Evolutionary conservation across 2,888 invertebrate species (phyloP).

Genomic region (Girardia tigrina): DNA sequence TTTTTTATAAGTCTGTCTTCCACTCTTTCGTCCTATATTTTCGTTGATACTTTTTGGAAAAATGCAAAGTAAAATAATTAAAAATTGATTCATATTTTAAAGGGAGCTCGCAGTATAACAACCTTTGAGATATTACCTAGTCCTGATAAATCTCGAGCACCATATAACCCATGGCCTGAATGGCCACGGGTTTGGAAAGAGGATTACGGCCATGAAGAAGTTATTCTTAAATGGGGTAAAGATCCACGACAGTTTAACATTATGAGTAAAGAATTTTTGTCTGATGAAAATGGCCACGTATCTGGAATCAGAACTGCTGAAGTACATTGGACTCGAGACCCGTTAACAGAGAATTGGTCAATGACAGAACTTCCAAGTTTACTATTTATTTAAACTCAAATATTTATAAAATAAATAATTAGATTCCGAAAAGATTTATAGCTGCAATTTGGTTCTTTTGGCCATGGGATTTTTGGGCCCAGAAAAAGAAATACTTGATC

Average conservation of each 20-base stretch:
- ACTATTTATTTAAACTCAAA: neutral
- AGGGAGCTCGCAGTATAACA: slow-evolving; percentile 79
- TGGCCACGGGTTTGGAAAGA: slow-evolving; percentile 89
- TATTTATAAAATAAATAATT: neutral
- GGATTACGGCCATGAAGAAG: slow-evolving; percentile 96
- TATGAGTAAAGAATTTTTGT: slow-evolving; percentile 64
- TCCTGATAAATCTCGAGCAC: slow-evolving; percentile 65
- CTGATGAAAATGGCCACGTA: slow-evolving; percentile 76
- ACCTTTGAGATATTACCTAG: slow-evolving; percentile 92
- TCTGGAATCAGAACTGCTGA: slow-evolving; percentile 73
- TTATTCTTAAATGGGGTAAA: slow-evolving; percentile 65
- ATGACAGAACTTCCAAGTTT: slow-evolving; percentile 68
- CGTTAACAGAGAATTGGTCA: slow-evolving; percentile 70
- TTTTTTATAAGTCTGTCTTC: too few species aligned
- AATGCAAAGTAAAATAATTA: too few species aligned
- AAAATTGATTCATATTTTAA: slow-evolving; percentile 42
- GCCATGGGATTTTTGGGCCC: slow-evolving; percentile 98
- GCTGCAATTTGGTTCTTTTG: slow-evolving; percentile 76
- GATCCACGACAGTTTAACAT: slow-evolving; percentile 57
- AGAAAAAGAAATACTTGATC: slow-evolving; percentile 71
- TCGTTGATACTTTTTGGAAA: too few species aligned
- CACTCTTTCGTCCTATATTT: too few species aligned
- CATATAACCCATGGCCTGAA: slow-evolving; percentile 95
- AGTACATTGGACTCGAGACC: slow-evolving; percentile 80
- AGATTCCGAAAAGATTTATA: slow-evolving; percentile 55